Base-by-base conservation (phyloP, 2,888 invertebrate genomes). In the Caenorhabditis macrosperma region DNA sequence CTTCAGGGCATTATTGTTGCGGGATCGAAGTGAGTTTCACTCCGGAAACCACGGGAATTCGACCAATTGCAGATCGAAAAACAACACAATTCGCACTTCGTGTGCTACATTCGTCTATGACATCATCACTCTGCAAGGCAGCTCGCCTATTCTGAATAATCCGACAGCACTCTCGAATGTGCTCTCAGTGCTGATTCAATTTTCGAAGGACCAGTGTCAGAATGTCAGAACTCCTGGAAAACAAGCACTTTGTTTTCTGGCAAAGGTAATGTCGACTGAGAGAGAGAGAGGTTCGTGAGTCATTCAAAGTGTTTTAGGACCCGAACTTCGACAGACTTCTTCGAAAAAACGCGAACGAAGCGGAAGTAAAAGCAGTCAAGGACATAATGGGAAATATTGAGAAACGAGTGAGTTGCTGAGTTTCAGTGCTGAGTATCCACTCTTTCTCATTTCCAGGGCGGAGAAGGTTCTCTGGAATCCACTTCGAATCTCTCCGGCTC, bases 41-140 rank as follows among this genome's bases (percentile, higher is more conserved):
- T 17, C 20, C 52, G n/a, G 20, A 17, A 17, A 20, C 12, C 10
- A 15, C 24, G 5, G 28, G 48, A n/a, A 24, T n/a, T 0, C 35
- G 12, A 17, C 15, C 15, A 17, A 1, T 67, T 82, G 22, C 85
- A 92, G 92, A 54, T 96, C 97, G 91, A 95, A 95, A 85, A 96
- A 96, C 90, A 94, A 95, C 0, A 93, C 95, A 5, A 96, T 97
- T 4, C 93, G 96, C 30, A 94, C 95, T 54, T 94, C 95, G 7
- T 94, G 95, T 0, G 94, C 95, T 0, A 94, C 55, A 7, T 82
- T 82, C 22, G 80, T 84, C 1, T 94, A 88, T 93, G 96, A 66
- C 91, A 97, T 64, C 93, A 94, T 52, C 92, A 93, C 63, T 92
- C 95, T 30, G 94, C 94, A 54, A 94, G 94, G 87, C 93, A 94